These are phyloP conservation scores for Serranus cabrilla DNA, from an alignment of 2,797 vertebrate species.

Conservation along the genomic window DNA sequence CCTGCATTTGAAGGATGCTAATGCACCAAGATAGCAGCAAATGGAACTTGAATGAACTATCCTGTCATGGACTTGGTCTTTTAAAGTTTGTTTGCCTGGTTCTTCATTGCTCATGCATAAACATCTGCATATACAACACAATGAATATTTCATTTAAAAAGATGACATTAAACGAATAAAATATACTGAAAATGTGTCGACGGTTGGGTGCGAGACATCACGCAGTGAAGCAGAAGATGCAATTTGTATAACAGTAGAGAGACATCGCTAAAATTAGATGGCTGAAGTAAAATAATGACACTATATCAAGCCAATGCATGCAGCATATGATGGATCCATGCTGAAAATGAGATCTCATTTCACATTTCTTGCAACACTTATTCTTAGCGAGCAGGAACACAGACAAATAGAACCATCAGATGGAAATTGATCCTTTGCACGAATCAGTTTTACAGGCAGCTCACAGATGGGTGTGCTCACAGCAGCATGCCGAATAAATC, in stretches of 20 bases:
- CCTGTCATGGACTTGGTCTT: slow-evolving; percentile 28
- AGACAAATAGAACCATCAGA: slow-evolving; percentile 77
- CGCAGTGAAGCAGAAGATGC: slow-evolving; percentile 40
- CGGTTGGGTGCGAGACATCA: slow-evolving; percentile 7
- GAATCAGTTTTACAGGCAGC: slow-evolving; percentile 74
- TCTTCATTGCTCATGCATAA: slow-evolving; percentile 24
- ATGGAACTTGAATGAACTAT: slow-evolving; percentile 51
- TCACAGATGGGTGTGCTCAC: slow-evolving; percentile 68
- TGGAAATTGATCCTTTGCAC: slow-evolving; percentile 73
- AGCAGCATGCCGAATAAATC: slow-evolving; percentile 71
- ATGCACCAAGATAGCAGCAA: slow-evolving; percentile 40
- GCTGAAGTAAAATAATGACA: slow-evolving; percentile 54
- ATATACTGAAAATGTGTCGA: slow-evolving; percentile 23
- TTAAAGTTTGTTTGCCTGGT: slow-evolving; percentile 42
- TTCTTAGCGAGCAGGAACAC: slow-evolving; percentile 52
- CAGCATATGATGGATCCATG: slow-evolving; percentile 63
- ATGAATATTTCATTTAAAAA: slow-evolving; percentile 40
- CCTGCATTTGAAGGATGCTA: slow-evolving; percentile 41
- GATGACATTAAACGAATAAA: slow-evolving; percentile 44
- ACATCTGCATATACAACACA: slow-evolving; percentile 30
- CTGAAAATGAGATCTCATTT: slow-evolving; percentile 71
- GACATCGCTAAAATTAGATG: slow-evolving; percentile 57
- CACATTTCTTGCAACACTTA: slow-evolving; percentile 64
- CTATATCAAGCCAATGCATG: slow-evolving; percentile 46
- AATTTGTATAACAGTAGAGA: slow-evolving; percentile 46